Evolutionary conservation across 1,140 invertebrate species (phyloP).

Genomic region (Euwallacea fornicatus): DNA sequence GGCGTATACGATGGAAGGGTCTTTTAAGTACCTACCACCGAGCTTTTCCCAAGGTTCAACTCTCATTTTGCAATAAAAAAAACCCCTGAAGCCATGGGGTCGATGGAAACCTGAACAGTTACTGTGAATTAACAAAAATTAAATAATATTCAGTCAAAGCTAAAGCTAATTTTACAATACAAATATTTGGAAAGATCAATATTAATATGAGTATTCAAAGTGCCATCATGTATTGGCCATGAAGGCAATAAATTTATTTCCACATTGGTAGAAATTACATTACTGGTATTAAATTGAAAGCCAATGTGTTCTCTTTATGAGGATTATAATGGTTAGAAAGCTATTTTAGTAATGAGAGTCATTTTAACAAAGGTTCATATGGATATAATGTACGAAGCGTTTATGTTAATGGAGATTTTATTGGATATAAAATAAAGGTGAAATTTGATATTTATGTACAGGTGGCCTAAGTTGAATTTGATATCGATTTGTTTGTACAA

Average conservation of each 20-base stretch:
- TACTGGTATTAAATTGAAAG: constrained; percentile 30
- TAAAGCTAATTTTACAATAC: neutral
- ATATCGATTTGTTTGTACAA: no score
- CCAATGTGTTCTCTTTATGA: constrained; percentile 19
- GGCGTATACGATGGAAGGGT: constrained; percentile 10
- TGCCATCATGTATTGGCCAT: neutral
- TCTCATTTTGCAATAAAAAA: no score
- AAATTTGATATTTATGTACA: no score
- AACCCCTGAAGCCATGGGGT: neutral
- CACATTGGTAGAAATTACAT: constrained; percentile 20
- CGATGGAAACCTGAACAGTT: neutral
- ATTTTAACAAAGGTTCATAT: constrained; percentile 15
- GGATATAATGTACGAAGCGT: no score
- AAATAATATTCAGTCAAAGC: neutral
- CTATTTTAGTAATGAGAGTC: constrained; percentile 25
- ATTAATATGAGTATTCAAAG: neutral
- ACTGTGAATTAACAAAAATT: neutral
- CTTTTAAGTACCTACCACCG: no score
- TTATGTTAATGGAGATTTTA: no score
- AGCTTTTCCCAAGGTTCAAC: no score
- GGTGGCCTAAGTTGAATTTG: no score
- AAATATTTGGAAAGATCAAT: neutral
- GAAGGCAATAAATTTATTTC: constrained; percentile 9
- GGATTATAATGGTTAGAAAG: constrained; percentile 18
- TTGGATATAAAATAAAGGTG: no score